Conservation (phyloP, 2,113 vertebrate genomes). For the Miniopterus natalensis region DNA sequence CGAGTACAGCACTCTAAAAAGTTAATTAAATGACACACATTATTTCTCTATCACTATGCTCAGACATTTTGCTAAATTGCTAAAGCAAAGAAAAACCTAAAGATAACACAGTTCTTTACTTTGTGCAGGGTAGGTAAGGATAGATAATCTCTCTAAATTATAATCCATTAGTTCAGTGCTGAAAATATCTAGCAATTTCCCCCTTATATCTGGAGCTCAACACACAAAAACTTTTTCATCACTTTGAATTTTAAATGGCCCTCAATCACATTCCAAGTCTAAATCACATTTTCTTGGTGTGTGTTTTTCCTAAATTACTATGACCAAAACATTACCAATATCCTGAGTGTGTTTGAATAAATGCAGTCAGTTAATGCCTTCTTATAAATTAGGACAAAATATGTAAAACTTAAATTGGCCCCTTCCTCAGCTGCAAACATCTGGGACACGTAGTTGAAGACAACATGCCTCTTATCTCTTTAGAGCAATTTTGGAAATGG, state of each 20-base stretch:
- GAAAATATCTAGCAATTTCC: neutral
- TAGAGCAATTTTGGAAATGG: conserved; percentile 41
- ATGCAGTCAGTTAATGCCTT: neutral
- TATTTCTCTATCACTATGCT: neutral
- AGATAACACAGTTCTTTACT: neutral
- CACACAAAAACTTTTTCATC: neutral
- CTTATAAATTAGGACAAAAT: conserved; percentile 23
- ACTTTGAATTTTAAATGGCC: conserved; percentile 17
- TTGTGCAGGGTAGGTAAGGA: neutral
- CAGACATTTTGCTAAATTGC: neutral
- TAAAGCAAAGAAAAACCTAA: conserved; percentile 28
- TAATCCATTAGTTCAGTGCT: neutral
- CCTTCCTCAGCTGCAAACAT: conserved; percentile 18
- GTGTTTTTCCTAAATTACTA: neutral
- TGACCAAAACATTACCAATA: neutral
- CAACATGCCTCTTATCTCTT: neutral
- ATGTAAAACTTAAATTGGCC: neutral
- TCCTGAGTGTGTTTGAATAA: neutral
- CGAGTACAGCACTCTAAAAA: neutral
- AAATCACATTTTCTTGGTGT: neutral
- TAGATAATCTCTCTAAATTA: neutral
- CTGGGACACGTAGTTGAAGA: neutral
- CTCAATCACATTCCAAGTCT: neutral
- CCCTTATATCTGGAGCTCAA: neutral
- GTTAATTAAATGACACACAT: neutral